Percentiles rank a stretch among this genome's conserved stretches.
Conservation (phyloP, 2,888 invertebrate species). For the Lasioglossum morio region DNA sequence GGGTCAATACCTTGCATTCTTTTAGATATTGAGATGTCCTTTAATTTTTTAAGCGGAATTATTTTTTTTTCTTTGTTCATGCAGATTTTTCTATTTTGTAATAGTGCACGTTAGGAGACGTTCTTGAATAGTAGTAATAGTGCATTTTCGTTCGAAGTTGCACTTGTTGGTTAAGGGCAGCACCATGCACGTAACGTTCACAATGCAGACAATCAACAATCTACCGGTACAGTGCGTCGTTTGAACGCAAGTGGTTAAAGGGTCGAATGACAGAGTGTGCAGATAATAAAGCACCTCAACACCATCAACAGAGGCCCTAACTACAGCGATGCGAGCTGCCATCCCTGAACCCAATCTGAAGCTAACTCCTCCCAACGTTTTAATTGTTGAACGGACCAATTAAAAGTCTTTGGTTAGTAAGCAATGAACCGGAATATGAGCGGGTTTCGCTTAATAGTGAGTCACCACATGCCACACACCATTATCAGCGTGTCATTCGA, state of each 20-base stretch:
- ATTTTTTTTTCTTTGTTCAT: neutral
- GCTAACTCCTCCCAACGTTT: neutral
- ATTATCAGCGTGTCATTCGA: neutral
- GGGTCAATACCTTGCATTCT: too few species aligned
- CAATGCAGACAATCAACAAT: conserved; percentile 11
- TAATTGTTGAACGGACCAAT: conserved; percentile 3
- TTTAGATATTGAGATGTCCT: too few species aligned
- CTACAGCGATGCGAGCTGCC: neutral
- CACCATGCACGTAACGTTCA: neutral
- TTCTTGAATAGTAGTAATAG: neutral
- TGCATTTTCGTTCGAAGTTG: neutral
- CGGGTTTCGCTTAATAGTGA: conserved; percentile 11
- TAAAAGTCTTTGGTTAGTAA: conserved; percentile 16
- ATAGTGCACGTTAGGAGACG: neutral
- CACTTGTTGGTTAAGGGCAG: neutral
- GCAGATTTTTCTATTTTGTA: neutral
- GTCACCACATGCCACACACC: neutral
- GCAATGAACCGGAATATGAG: conserved; percentile 15
- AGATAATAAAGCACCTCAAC: conserved; percentile 6
- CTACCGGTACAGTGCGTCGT: neutral
- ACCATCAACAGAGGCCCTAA: neutral
- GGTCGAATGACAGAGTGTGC: neutral
- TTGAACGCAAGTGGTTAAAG: conserved; percentile 4
- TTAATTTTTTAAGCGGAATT: neutral
- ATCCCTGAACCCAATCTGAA: conserved; percentile 1